These are phyloP conservation scores for Agapornis canus DNA, from an alignment of 2,797 vertebrate genomes.

Conservation along the genomic window DNA sequence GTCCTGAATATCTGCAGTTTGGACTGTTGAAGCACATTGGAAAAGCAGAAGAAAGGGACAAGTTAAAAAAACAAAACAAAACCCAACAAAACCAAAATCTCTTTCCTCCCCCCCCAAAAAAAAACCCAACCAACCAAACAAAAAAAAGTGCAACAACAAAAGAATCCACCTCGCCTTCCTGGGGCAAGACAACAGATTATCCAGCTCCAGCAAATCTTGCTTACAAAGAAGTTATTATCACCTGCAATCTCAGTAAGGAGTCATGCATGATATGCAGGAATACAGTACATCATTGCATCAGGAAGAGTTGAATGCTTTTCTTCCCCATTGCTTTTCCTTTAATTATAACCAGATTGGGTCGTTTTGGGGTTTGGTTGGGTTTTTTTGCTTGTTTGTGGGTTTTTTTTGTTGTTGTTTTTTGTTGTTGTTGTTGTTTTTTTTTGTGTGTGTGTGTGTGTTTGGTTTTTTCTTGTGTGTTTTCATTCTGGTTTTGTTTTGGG, in stretches of 20 bases:
- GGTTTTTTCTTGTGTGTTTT: neutral
- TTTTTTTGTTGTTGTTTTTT: too few species aligned
- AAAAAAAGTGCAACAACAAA: too few species aligned
- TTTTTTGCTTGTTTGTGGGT: too few species aligned
- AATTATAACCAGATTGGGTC: fast-evolving
- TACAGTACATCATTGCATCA: fast-evolving
- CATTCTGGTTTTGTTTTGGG: too few species aligned
- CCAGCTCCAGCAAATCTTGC: neutral
- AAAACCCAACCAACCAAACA: too few species aligned
- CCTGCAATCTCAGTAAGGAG: fast-evolving
- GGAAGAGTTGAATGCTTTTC: fast-evolving
- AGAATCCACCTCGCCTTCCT: neutral
- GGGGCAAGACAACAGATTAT: neutral
- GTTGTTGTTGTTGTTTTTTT: too few species aligned
- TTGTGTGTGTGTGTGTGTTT: neutral
- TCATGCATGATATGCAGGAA: fast-evolving
- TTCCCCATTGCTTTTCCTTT: neutral
- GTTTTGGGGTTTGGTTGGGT: neutral
- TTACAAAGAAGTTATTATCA: too few species aligned
- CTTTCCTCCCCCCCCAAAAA: neutral
- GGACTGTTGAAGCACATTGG: neutral
- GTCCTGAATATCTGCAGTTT: neutral
- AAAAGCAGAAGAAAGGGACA: neutral
- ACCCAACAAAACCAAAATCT: neutral
- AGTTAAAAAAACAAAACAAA: neutral